Evolutionary conservation across 2,888 invertebrate species (phyloP).

Genomic region (Drosophila prolongata): DNA sequence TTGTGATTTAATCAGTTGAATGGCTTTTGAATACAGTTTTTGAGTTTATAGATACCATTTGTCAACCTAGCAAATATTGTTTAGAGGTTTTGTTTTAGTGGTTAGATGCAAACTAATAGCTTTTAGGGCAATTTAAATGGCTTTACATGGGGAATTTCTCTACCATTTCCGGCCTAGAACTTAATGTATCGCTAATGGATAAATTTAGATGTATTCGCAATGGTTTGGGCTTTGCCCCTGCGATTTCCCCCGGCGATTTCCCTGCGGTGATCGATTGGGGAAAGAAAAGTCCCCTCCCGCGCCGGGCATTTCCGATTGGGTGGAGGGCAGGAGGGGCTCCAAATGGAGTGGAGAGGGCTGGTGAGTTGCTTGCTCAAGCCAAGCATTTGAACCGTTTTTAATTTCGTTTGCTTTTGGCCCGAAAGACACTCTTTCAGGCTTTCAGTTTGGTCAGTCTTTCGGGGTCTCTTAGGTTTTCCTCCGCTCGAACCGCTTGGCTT

Average conservation of each 20-base stretch:
- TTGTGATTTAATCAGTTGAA: too few relatives aligned
- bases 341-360: not conserved
- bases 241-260: constrained; percentile 19
- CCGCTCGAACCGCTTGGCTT: constrained; percentile 30
- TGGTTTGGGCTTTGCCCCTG: constrained; percentile 4
- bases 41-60: not conserved
- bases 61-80: not conserved
- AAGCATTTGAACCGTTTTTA: constrained; percentile 74
- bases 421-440: constrained; percentile 43
- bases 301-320: constrained; percentile 22
- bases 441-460: constrained; percentile 10
- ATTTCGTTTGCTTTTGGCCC: constrained; percentile 72
- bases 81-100: not conserved
- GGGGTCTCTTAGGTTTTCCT: constrained; percentile 24
- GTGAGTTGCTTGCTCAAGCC: constrained; percentile 69
- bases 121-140: constrained; percentile 2
- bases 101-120: not conserved
- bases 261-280: constrained; percentile 9
- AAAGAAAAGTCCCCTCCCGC: constrained; percentile 15
- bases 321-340: not conserved
- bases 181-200: constrained; percentile 10
- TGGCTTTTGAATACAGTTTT: too few relatives aligned
- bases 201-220: constrained; percentile 23
- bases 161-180: not conserved
- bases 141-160: not conserved